Conservation (phyloP, 1,140 invertebrate species). For the Sweltsa coloradensis region DNA sequence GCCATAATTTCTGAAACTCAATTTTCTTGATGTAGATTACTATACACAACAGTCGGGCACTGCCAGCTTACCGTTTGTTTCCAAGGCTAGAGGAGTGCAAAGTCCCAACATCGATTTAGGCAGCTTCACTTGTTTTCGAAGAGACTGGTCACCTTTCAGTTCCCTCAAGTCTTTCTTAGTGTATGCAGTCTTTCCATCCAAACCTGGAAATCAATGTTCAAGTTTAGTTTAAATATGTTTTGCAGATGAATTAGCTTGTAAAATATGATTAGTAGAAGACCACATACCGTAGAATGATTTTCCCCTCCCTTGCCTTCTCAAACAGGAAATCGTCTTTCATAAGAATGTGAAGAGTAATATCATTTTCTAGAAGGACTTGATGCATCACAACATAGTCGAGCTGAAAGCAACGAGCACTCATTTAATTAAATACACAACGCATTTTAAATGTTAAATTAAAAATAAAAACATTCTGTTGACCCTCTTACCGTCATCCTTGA, state of each 20-base stretch:
- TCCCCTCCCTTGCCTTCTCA: conserved; percentile 51
- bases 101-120: conserved; percentile 60
- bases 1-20: too few species aligned
- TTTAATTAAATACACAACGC: neutral
- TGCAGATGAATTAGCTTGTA: neutral
- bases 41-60: too few species aligned
- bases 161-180: conserved; percentile 60
- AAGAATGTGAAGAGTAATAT: conserved; percentile 68
- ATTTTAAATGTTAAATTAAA: neutral
- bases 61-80: conserved; percentile 57
- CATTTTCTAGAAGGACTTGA: conserved; percentile 63
- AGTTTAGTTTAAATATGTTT: neutral
- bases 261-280: neutral
- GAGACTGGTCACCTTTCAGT: conserved; percentile 47
- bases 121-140: conserved; percentile 56
- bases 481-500: conserved; percentile 46
- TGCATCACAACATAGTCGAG: conserved; percentile 65
- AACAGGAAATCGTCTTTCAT: conserved; percentile 66
- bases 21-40: too few species aligned
- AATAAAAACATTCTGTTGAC: neutral
- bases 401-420: conserved; percentile 30
- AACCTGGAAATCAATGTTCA: conserved; percentile 31
- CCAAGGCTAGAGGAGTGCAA: conserved; percentile 67
- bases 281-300: conserved; percentile 57
- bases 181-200: conserved; percentile 58